phyloP scores from a whole-genome alignment of 2,888 invertebrate species.

The Seira ritae region DNA sequence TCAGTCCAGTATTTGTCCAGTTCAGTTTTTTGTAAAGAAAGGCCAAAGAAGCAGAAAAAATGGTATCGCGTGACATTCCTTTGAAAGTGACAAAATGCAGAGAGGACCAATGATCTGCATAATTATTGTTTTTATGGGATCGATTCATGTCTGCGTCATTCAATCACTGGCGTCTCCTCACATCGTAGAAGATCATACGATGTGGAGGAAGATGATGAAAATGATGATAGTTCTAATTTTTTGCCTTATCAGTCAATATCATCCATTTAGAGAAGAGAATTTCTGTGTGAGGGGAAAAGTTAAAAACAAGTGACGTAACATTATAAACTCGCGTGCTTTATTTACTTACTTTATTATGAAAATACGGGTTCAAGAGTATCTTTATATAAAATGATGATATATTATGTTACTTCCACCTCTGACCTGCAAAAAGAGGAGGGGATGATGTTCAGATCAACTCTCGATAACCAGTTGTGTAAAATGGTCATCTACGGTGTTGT shows the following conservation, averaged over 20 bases:
- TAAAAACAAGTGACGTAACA: slow-evolving; percentile 34
- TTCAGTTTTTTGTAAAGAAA: neutral
- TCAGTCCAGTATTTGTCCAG: too few relatives aligned
- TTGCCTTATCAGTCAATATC: slow-evolving; percentile 30
- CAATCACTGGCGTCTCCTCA: slow-evolving; percentile 36
- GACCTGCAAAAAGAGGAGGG: neutral
- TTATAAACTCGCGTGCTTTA: neutral
- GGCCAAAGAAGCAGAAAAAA: neutral
- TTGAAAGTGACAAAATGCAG: neutral
- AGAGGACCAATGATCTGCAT: slow-evolving; percentile 8
- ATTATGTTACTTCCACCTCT: neutral
- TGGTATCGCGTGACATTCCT: neutral
- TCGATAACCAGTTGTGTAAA: neutral
- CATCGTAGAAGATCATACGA: slow-evolving; percentile 56
- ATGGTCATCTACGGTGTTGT: neutral
- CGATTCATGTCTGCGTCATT: neutral
- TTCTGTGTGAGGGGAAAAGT: slow-evolving; percentile 18
- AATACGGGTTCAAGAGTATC: neutral
- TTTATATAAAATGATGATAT: too few relatives aligned
- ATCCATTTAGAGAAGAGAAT: slow-evolving; percentile 37
- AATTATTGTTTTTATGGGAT: neutral
- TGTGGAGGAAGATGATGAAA: slow-evolving; percentile 25
- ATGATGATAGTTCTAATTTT: neutral
- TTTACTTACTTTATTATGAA: neutral
- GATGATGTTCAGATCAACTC: too few relatives aligned